Evolutionary conservation across 2,113 vertebrate species (phyloP), one percentile per base, ranked within the genome.

Genomic region (Elachura formosa): DNA sequence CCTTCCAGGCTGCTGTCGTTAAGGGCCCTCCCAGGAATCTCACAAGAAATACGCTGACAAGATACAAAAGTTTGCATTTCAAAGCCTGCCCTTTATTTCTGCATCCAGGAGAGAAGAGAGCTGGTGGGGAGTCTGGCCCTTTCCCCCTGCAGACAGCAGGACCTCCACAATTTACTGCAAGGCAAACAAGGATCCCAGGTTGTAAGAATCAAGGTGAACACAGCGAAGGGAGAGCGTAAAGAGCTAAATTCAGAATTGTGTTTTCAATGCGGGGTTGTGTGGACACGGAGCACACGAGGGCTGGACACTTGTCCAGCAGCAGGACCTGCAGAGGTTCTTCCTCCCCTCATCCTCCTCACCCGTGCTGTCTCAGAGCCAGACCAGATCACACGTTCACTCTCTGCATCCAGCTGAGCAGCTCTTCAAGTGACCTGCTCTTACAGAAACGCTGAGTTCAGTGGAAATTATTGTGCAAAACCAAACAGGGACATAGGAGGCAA

Each of bases 231-330:
- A 2, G 36, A 52, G 41, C 17, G 9, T 5, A 20, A 45, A 93
- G 59, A 36, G 59, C 45, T 38, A 31, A 33, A 78, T 56, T n/a
- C 14, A 40, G 31, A 34, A 0, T 1, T 14, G 25, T 19, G 41
- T 5, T 78, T 71, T 31, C 28, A 81, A 0, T 2, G 36, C 22
- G 51, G 43, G 64, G 25, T 14, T 81, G 61, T 38, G 41, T n/a
- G 49, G 40, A 31, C 3, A 0, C 3, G 7, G 51, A 67, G 41
- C 41, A 24, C 21, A 10, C 0, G 0, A 59, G 23, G 28, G 34
- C 25, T 36, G 25, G 59, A n/a, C 54, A 10, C 19, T 64, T 18
- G 6, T 24, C 24, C 10, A 67, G 78, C 45, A 64, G 11, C 19
- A 11, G 41, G 46, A 69, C 21, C 77, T 52, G 31, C 43, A 77